Conservation (phyloP, 2,113 vertebrate genomes). For the Microcebus murinus region DNA sequence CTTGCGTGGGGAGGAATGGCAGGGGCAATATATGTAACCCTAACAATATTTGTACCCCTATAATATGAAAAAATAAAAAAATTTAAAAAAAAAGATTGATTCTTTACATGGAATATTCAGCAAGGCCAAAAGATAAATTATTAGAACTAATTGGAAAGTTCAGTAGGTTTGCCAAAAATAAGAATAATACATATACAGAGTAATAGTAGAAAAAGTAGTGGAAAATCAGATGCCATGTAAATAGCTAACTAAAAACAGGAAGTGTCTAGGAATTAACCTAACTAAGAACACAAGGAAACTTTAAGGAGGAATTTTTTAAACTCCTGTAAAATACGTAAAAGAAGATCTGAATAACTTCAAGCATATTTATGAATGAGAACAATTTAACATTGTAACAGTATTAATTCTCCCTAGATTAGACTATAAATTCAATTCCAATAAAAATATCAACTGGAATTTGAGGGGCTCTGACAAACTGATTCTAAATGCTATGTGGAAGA, state of each 20-base stretch:
- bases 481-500: background rate
- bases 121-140: constrained; percentile 10
- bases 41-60: no score
- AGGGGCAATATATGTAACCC: no score
- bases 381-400: background rate
- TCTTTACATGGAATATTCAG: constrained; percentile 23
- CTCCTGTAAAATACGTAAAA: background rate
- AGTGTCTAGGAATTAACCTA: background rate
- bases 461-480: background rate
- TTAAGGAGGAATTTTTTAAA: constrained; percentile 5
- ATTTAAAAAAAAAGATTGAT: background rate
- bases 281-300: background rate
- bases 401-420: background rate
- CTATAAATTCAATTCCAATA: constrained; percentile 18
- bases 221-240: constrained; percentile 17
- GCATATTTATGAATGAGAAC: background rate
- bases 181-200: background rate
- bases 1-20: no score
- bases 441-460: constrained; percentile 27
- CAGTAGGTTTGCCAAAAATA: background rate
- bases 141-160: constrained; percentile 8
- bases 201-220: constrained; percentile 12
- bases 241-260: background rate
- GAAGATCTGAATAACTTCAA: background rate
- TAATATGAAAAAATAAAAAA: no score